These are phyloP conservation scores for Noctilio leporinus DNA, from an alignment of 2,113 vertebrate genomes.

Conservation along the genomic window DNA sequence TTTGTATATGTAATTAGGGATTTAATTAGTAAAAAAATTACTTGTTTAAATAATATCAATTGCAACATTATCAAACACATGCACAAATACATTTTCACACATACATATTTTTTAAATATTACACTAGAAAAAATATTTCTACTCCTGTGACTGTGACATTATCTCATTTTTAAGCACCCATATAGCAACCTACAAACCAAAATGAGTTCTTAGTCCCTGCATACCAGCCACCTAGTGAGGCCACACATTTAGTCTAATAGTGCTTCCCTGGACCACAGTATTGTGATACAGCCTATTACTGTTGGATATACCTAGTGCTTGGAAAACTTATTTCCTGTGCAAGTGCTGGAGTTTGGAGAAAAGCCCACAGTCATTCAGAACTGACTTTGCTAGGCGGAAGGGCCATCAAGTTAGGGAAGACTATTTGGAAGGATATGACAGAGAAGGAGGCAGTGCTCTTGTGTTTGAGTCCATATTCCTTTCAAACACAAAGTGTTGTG, in stretches of 20 bases:
- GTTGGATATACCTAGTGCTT: neutral
- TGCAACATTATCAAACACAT: too few species aligned
- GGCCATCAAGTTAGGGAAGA: neutral
- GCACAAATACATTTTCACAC: neutral
- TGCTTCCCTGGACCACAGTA: neutral
- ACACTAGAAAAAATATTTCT: too few species aligned
- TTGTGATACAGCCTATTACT: neutral
- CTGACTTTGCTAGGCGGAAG: neutral
- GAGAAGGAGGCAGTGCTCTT: neutral
- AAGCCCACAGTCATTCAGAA: neutral
- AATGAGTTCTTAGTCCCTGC: neutral
- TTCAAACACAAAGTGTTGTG: neutral
- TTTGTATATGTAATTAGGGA: neutral
- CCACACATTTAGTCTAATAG: neutral
- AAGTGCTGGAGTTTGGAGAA: neutral
- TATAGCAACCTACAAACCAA: neutral
- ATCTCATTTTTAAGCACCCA: neutral
- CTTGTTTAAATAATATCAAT: too few species aligned
- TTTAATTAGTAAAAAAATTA: too few species aligned
- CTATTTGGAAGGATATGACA: neutral
- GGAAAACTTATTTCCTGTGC: neutral
- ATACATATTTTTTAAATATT: too few species aligned
- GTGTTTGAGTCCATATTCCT: neutral
- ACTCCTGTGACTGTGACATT: too few species aligned
- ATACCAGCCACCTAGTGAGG: neutral